Conservation (phyloP, 2,888 invertebrate genomes). For the Matsumyia berberina region DNA sequence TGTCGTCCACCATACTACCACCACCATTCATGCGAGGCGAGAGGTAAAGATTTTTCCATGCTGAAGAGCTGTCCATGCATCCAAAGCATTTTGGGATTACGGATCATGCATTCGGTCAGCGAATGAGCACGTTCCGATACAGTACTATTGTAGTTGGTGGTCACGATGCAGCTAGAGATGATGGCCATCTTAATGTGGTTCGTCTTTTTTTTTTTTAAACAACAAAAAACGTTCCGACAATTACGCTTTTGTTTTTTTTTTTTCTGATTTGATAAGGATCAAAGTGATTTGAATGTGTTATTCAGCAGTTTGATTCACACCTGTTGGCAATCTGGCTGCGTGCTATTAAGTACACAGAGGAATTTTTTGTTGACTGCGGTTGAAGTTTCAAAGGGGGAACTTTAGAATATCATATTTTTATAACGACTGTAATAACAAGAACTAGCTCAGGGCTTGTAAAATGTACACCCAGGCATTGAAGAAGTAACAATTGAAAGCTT, state of each 20-base stretch:
- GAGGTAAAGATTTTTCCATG: background rate
- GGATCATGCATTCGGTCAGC: slow-evolving; percentile 51
- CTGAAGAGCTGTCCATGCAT: slow-evolving; percentile 44
- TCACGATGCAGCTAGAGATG: slow-evolving; percentile 57
- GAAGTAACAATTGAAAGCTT: too few species aligned
- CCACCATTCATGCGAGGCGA: background rate
- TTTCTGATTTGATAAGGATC: slow-evolving; percentile 62
- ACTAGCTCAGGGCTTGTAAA: background rate
- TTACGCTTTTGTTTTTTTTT: slow-evolving; percentile 53
- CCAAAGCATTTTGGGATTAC: slow-evolving; percentile 30
- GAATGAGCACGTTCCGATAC: slow-evolving; percentile 66
- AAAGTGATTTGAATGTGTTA: slow-evolving; percentile 51
- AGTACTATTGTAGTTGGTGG: slow-evolving; percentile 53
- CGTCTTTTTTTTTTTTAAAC: slow-evolving; percentile 16
- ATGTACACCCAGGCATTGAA: background rate
- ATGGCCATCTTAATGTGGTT: slow-evolving; percentile 50
- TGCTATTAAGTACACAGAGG: slow-evolving; percentile 9
- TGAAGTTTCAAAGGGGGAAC: too few species aligned
- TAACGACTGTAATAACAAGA: background rate
- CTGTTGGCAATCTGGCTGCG: slow-evolving; percentile 41
- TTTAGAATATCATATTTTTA: background rate
- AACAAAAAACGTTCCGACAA: slow-evolving; percentile 56
- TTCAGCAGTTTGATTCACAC: slow-evolving; percentile 54
- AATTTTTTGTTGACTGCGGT: background rate
- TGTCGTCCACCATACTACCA: slow-evolving; percentile 25